A percentile compares a stretch with the other conserved stretches of the same genome.
Evolutionary conservation across 2,113 vertebrate species (phyloP).

Genomic region (Hiodon alosoides): DNA sequence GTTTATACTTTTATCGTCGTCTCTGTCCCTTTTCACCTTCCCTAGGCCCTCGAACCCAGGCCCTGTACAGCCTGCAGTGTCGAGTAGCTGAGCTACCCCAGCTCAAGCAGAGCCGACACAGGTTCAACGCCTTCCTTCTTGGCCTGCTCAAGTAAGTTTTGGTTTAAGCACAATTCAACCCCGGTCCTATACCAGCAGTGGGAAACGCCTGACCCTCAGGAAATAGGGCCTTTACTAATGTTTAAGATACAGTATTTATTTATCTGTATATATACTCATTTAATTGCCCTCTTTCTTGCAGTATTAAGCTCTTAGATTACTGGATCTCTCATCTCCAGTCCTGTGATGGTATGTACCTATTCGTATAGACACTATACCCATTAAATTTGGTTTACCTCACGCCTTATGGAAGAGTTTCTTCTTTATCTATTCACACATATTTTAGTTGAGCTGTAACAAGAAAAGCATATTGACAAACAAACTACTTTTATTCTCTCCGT

Average conservation of each 20-base stretch:
- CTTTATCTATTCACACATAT: background rate
- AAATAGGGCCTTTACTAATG: no score
- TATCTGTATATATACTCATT: slow-evolving; percentile 3
- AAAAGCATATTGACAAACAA: background rate
- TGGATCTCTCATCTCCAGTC: slow-evolving; percentile 86
- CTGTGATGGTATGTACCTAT: slow-evolving; percentile 65
- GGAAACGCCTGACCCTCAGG: no score
- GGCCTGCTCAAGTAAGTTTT: slow-evolving; percentile 87
- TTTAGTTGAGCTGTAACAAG: background rate
- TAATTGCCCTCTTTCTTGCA: slow-evolving; percentile 39
- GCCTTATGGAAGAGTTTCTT: background rate
- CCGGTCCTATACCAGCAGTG: background rate
- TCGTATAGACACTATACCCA: background rate
- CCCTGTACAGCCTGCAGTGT: slow-evolving; percentile 70
- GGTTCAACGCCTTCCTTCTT: slow-evolving; percentile 87
- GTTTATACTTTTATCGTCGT: background rate
- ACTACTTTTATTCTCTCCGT: background rate
- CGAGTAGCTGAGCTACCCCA: slow-evolving; percentile 73
- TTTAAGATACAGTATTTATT: no score
- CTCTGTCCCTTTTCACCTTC: background rate
- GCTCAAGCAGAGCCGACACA: slow-evolving; percentile 73
- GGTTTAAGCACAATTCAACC: background rate
- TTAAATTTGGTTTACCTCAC: background rate
- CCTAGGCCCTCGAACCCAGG: slow-evolving; percentile 64
- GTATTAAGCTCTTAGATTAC: slow-evolving; percentile 80